These are phyloP conservation scores for Malurus leucopterus DNA, from an alignment of 2,797 vertebrate species.

Conservation along the genomic window DNA sequence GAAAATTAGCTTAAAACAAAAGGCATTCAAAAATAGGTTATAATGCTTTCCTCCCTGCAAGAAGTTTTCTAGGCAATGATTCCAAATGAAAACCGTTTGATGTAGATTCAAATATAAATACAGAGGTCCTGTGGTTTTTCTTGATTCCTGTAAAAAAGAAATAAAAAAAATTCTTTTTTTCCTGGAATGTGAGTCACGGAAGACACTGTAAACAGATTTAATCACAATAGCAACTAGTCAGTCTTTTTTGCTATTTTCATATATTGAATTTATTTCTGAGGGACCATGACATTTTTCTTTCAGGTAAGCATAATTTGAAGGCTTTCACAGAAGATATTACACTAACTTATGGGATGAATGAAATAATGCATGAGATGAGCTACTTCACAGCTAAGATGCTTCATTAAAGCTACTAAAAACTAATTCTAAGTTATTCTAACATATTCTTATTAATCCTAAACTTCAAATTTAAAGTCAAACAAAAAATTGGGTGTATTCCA, in stretches of 20 bases:
- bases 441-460: neutral
- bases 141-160: slow-evolving; percentile 59
- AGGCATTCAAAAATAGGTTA: slow-evolving; percentile 47
- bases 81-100: slow-evolving; percentile 62
- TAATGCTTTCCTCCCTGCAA: slow-evolving; percentile 14
- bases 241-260: slow-evolving; percentile 9
- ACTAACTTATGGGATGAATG: neutral
- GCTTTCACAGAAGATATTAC: neutral
- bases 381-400: neutral
- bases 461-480: neutral
- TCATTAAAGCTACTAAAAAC: neutral
- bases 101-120: slow-evolving; percentile 69
- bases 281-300: neutral
- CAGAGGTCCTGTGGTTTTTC: slow-evolving; percentile 60
- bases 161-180: slow-evolving; percentile 49
- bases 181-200: slow-evolving; percentile 66
- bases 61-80: slow-evolving; percentile 44
- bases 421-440: neutral
- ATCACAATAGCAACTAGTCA: slow-evolving; percentile 42
- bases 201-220: slow-evolving; percentile 63
- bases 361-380: neutral
- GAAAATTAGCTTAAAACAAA: slow-evolving; percentile 53
- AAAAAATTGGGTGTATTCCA: neutral
- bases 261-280: slow-evolving; percentile 7
- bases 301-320: neutral